phyloP scores from a whole-genome alignment of 2,888 invertebrate genomes.

The Xanthorhoe spadicearia region DNA sequence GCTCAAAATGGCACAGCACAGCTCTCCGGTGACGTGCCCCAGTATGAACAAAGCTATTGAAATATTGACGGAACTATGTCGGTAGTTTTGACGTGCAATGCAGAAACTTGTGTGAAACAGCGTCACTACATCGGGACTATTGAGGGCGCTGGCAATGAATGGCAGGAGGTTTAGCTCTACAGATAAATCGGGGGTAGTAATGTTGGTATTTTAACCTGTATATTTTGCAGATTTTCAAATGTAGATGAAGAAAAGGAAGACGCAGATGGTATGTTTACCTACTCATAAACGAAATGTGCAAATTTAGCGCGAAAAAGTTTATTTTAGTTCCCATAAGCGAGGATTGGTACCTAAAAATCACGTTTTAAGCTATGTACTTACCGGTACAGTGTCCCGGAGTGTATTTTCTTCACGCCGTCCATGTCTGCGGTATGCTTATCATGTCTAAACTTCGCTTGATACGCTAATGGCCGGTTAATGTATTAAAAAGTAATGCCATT shows the following conservation, averaged over 20 bases:
- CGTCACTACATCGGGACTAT: neutral
- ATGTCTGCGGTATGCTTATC: constrained; percentile 72
- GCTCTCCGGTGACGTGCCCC: neutral
- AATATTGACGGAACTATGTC: neutral
- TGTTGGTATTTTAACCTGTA: neutral
- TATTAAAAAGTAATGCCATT: constrained; percentile 68
- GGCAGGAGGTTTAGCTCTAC: neutral
- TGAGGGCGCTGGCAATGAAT: neutral
- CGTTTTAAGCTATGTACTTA: constrained; percentile 59
- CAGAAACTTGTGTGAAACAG: neutral
- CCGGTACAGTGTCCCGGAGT: constrained; percentile 81
- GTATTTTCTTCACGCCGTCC: constrained; percentile 84
- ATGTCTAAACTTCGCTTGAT: constrained; percentile 65
- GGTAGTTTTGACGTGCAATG: neutral
- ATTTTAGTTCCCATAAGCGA: neutral
- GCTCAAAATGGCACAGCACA: neutral
- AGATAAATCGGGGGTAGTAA: neutral
- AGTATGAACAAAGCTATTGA: neutral
- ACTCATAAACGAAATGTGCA: too few relatives aligned
- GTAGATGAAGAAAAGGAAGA: too few relatives aligned
- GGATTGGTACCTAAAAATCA: neutral
- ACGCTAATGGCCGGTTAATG: constrained; percentile 64
- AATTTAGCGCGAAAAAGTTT: too few relatives aligned
- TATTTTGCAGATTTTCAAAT: too few relatives aligned
- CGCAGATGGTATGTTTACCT: too few relatives aligned